These are phyloP conservation scores for Chloropsis hardwickii DNA, from an alignment of 2,113 vertebrate genomes.

Conservation along the genomic window DNA sequence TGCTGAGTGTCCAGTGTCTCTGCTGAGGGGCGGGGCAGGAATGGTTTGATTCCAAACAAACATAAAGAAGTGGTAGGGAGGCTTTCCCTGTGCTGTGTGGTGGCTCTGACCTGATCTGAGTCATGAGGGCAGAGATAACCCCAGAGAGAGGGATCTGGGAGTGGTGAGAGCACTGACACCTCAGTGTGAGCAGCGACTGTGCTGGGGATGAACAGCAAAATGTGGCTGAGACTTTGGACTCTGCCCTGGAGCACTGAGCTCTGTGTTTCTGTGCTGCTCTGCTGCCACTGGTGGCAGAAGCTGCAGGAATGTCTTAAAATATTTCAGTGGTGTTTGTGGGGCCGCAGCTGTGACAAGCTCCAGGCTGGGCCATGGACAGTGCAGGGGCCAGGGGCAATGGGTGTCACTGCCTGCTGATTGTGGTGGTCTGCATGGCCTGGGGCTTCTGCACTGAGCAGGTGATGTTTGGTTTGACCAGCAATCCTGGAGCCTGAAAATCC, in stretches of 20 bases:
- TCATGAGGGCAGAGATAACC: background rate
- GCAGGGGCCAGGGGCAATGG: background rate
- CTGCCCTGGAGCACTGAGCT: background rate
- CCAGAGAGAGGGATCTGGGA: background rate
- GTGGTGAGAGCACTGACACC: fast-evolving
- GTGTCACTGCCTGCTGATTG: background rate
- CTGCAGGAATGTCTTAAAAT: background rate
- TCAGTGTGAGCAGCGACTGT: background rate
- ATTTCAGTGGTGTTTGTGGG: fast-evolving
- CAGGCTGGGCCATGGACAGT: fast-evolving
- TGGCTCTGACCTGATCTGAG: background rate
- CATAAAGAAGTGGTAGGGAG: background rate
- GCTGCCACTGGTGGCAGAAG: background rate
- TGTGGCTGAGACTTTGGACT: slow-evolving; percentile 16
- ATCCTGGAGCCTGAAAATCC: background rate
- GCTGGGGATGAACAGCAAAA: background rate
- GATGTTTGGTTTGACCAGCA: background rate
- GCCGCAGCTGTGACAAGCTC: background rate
- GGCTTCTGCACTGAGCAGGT: background rate
- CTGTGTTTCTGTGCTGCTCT: background rate
- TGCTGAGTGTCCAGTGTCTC: fast-evolving
- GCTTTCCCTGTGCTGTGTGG: background rate
- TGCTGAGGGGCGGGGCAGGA: fast-evolving
- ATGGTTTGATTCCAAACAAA: background rate
- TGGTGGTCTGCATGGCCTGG: background rate